phyloP scores from a whole-genome alignment of 2,113 vertebrate species.

The Gallinago undulata region DNA sequence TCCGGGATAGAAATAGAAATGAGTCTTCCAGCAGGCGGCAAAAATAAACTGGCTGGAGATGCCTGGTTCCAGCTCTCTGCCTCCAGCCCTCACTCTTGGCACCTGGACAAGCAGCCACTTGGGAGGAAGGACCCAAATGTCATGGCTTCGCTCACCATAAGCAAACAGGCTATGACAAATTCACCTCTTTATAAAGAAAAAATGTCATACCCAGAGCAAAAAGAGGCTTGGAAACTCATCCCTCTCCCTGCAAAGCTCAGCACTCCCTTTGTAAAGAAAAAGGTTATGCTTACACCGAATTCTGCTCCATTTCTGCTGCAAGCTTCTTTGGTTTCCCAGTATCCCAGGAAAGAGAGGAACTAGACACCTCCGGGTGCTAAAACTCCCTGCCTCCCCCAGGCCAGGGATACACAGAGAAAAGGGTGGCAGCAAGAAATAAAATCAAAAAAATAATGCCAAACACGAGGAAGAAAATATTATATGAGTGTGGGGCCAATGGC shows the following conservation, averaged over 20 bases:
- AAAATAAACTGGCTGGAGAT: not conserved
- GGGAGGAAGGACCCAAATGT: rapidly evolving
- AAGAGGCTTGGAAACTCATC: not conserved
- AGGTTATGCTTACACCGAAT: not conserved
- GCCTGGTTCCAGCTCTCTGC: not conserved
- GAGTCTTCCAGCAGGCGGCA: not conserved
- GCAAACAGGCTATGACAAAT: not conserved
- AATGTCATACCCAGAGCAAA: not conserved
- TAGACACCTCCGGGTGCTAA: not conserved
- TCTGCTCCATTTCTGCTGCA: not conserved
- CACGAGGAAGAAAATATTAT: not conserved
- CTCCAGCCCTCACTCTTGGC: not conserved
- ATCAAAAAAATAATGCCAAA: not conserved
- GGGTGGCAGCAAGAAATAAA: not conserved
- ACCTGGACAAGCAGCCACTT: rapidly evolving
- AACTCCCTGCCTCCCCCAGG: not conserved
- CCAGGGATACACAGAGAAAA: not conserved
- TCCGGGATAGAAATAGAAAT: not conserved
- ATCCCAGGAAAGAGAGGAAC: not conserved
- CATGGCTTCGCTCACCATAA: rapidly evolving
- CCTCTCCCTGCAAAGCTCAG: not conserved
- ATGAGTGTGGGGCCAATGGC: rapidly evolving
- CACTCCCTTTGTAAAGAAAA: not conserved
- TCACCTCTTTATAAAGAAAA: not conserved
- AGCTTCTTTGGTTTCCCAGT: not conserved